Base-by-base conservation (phyloP, 1,140 invertebrate genomes). In the Drosophila pachea region DNA sequence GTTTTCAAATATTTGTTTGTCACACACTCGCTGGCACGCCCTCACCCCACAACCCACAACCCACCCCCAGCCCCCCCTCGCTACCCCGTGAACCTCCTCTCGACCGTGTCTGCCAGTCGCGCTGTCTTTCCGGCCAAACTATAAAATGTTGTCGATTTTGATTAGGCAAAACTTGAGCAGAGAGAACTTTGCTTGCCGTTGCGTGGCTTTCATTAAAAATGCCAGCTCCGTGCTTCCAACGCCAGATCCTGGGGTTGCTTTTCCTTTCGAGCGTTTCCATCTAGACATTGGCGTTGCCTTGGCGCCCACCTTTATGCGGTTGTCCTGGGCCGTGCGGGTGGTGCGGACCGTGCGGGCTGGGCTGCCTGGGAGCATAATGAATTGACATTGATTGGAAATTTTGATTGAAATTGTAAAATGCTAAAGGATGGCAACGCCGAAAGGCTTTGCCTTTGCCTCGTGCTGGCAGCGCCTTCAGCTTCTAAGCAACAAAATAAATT, bases 371-470 rank as follows among this genome's bases (percentile, higher is more conserved):
- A 45, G 71, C 77, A 86, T 87, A 87, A 86, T 88, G 87, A 88
- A 88, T 88, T 88, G 87, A 88, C 87, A 88, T 88, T 88, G 87
- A 88, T 88, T 88, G 87, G 87, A 88, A 88, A 88, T 88, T 88
- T 88, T 88, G 87, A 88, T 88, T 88, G 82, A 74, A 87, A 88
- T 70, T 70, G 59, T 75, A 61, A 69, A 77, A 69, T 73, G 61
- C 63, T 43, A 54, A 64, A 69, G 65, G 53, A 55, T 68, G 64
- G 64, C 69, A 72, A 68, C 67, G 67, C 63, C 62, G 45, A 49
- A 53, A 49, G 59, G 45, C 50, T 50, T 42, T 59, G 35, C 16
- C 40, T 7, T 45, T 5, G 9, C 16, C 9, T 4, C n/a, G 12
- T 33, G 7, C 7, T 40, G 14, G 29, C 22, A 1, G 11, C 42